These are phyloP conservation scores for Strix occidentalis DNA, from an alignment of 2,797 vertebrate genomes.

Conservation along the genomic window DNA sequence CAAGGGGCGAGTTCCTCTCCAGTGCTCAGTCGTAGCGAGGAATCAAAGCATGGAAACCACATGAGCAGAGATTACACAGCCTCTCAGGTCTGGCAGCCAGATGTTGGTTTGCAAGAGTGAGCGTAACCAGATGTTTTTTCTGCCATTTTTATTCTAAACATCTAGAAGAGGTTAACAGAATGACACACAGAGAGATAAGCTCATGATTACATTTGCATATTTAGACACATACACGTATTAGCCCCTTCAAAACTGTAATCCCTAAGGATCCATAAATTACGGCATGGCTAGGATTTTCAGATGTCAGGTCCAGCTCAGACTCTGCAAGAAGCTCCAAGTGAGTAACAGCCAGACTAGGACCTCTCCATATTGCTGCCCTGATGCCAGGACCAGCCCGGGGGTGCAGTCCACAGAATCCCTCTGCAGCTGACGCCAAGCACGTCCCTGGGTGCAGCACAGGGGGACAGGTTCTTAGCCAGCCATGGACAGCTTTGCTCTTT, in stretches of 20 bases:
- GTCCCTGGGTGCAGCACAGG: background rate
- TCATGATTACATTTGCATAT: background rate
- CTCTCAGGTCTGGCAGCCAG: conserved; percentile 26
- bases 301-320: background rate
- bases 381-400: background rate
- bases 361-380: background rate
- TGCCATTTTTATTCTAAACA: background rate
- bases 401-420: background rate
- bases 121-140: background rate
- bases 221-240: background rate
- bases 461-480: background rate
- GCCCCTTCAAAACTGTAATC: background rate
- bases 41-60: conserved; percentile 33
- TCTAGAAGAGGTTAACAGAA: background rate
- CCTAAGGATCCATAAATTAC: background rate
- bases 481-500: background rate
- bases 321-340: background rate
- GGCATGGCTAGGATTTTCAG: background rate
- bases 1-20: background rate
- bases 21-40: fast-evolving
- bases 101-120: background rate
- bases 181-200: background rate
- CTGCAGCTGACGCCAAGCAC: background rate
- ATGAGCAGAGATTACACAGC: background rate
- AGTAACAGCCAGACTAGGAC: background rate